A percentile compares a stretch with the other conserved stretches of the same genome.
phyloP scores from a whole-genome alignment of 2,113 vertebrate genomes.

The Baryphthengus martii region DNA sequence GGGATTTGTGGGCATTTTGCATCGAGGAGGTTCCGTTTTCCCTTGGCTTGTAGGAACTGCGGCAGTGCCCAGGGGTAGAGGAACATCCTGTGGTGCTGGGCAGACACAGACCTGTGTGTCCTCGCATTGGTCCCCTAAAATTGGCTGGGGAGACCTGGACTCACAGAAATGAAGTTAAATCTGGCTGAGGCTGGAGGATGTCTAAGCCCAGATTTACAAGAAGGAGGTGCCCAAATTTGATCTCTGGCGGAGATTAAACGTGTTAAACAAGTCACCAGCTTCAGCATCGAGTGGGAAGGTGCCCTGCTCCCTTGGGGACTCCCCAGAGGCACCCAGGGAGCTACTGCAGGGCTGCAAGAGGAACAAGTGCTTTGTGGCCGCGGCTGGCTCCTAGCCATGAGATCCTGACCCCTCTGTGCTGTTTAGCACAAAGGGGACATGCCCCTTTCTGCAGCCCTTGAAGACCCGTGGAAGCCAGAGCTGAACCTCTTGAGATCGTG shows the following conservation, averaged over 20 bases:
- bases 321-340: not conserved
- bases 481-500: not conserved
- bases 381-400: not conserved
- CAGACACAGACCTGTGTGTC: not conserved
- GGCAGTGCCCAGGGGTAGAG: not conserved
- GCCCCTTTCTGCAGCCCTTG: not conserved
- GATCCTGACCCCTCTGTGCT: not conserved
- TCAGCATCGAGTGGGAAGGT: not conserved
- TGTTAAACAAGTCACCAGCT: not conserved
- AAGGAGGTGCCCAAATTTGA: not conserved
- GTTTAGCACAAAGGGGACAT: not conserved
- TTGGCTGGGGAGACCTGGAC: not conserved
- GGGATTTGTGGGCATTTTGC: not conserved
- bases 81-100: not conserved
- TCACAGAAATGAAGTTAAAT: not conserved
- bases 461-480: not conserved
- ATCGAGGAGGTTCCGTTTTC: not conserved
- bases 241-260: no score
- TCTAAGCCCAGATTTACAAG: not conserved
- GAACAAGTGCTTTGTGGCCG: not conserved
- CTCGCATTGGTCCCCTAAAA: not conserved
- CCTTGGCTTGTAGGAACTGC: not conserved
- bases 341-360: not conserved
- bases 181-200: not conserved
- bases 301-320: not conserved